Evolutionary conservation across 2,113 vertebrate genomes (phyloP).

Genomic region (Rhynchomys soricoides): DNA sequence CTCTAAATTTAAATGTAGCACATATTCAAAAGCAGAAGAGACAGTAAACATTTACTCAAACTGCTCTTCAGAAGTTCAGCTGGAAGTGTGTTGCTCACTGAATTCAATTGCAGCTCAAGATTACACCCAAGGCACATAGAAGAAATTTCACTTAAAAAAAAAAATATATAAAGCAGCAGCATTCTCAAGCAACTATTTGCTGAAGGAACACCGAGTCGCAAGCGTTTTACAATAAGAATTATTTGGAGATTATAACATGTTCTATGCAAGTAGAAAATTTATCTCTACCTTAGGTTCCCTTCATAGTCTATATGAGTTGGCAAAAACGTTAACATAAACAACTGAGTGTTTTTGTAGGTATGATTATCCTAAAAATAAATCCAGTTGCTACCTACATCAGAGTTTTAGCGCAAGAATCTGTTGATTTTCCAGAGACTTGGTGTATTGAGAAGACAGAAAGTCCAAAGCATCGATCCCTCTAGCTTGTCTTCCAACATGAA

Average conservation of each 20-base stretch:
- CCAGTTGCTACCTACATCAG: background rate
- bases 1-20: conserved; percentile 58
- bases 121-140: conserved; percentile 1
- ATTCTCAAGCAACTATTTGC: background rate
- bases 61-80: conserved; percentile 48
- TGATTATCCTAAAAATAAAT: background rate
- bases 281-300: background rate
- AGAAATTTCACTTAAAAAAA: background rate
- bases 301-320: background rate
- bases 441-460: background rate
- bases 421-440: background rate
- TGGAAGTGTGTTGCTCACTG: conserved; percentile 43
- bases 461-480: background rate
- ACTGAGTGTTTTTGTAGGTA: conserved; percentile 24
- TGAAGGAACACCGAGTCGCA: conserved; percentile 34
- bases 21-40: conserved; percentile 17
- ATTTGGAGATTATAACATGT: conserved; percentile 37
- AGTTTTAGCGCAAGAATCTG: background rate
- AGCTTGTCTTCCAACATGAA: background rate
- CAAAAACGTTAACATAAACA: background rate
- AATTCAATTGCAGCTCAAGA: conserved; percentile 49
- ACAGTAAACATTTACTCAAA: conserved; percentile 53
- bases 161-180: background rate
- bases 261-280: conserved; percentile 1
- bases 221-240: conserved; percentile 6